Evolutionary conservation across 2,113 vertebrate genomes (phyloP), one percentile per base, ranked within the genome.

Genomic region (Phainopepla nitens): DNA sequence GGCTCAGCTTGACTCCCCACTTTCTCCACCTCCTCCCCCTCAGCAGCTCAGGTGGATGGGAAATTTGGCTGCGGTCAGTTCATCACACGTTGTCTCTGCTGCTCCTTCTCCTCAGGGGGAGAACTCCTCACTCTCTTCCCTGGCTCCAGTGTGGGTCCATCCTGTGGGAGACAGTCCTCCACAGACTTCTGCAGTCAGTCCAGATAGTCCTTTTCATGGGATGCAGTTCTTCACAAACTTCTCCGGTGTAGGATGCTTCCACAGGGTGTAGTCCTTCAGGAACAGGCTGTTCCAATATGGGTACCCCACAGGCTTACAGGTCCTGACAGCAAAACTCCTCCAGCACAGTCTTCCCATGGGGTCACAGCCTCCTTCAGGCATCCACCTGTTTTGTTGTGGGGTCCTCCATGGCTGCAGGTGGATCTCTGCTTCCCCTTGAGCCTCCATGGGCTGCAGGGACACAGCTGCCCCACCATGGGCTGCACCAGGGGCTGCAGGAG

Each of bases 41-140:
- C 12, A 85, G 9, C 53, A 42, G 29, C 2, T 3, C 61, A 64
- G 14, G 29, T 25, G n/a, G 4, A 16, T 2, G 8, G 10, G 10
- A 23, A 73, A 31, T n/a, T n/a, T n/a, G n/a, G n/a, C n/a, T n/a
- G n/a, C n/a, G 6, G 11, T 56, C 22, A 6, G 11, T 50, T 45
- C 13, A 24, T 45, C 35, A 39, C 25, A 66, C 1, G 0, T 17
- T 7, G 16, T 22, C 45, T 45, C 18, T 68, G 58, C 28, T 1
- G 2, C 13, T 51, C 36, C 42, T 56, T 50, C 23, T 72, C 13
- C 33, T 20, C 35, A 81, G 15, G 9, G 6, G 15, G 1, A 61
- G 6, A 23, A 31, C 24, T 50, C 24, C 24, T 56, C 45, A n/a
- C 28, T 21, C 12, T n/a, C 62, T 24, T 71, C 31, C 18, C 7